Evolutionary conservation across 2,888 invertebrate genomes (phyloP).

Genomic region (Drosophila heteroneura): DNA sequence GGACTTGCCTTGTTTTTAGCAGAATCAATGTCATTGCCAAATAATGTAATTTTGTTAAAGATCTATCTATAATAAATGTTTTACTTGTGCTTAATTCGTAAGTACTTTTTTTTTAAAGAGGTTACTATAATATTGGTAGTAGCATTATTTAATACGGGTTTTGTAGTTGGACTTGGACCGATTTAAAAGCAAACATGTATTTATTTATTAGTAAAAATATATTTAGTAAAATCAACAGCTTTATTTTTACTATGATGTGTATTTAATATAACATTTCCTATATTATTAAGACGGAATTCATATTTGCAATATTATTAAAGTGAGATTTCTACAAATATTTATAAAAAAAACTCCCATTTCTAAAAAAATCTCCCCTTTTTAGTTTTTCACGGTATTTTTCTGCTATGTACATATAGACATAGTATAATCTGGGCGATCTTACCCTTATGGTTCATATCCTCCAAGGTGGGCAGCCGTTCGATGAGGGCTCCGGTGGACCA

Average conservation of each 20-base stretch:
- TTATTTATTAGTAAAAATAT: not conserved
- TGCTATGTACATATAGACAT: not conserved
- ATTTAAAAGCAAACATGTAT: not conserved
- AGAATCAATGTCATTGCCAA: not conserved
- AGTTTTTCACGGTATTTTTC: not conserved
- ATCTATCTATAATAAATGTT: not conserved
- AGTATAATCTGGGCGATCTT: constrained; percentile 76
- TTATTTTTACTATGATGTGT: not conserved
- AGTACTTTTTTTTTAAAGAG: not conserved
- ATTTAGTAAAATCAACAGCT: not conserved
- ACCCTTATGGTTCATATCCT: constrained; percentile 95
- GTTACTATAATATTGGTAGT: too few species aligned
- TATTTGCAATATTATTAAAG: not conserved
- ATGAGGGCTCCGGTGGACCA: constrained; percentile 92
- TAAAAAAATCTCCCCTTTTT: too few species aligned
- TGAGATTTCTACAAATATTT: too few species aligned
- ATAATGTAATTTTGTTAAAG: not conserved
- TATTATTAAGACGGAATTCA: not conserved
- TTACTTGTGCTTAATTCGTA: not conserved
- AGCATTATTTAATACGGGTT: too few species aligned
- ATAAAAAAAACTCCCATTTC: too few species aligned
- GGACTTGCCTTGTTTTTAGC: not conserved
- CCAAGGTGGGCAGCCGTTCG: constrained; percentile 89
- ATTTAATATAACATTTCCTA: not conserved
- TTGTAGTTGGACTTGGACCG: too few species aligned